phyloP scores from a whole-genome alignment of 2,797 vertebrate species.

The Apogon hyalosoma region DNA sequence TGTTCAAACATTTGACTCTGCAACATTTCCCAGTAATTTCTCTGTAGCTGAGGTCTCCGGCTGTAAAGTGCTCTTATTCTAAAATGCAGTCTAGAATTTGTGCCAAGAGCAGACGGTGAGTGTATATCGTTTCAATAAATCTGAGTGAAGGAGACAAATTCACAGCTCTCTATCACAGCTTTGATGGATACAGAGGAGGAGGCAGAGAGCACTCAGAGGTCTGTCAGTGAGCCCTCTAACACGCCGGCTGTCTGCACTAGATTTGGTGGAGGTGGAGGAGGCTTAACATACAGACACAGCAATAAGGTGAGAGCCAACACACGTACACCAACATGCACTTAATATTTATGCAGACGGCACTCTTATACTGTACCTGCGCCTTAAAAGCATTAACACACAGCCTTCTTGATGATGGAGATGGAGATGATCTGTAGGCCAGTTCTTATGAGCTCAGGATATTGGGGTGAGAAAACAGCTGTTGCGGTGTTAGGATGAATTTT shows the following conservation, averaged over 20 bases:
- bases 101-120: constrained; percentile 48
- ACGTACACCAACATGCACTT: too few relatives aligned
- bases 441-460: too few relatives aligned
- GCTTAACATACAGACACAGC: constrained; percentile 21
- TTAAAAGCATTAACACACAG: too few relatives aligned
- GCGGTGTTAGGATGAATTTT: too few relatives aligned
- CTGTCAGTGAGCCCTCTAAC: constrained; percentile 57
- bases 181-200: constrained; percentile 64
- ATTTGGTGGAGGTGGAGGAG: constrained; percentile 30
- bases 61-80: constrained; percentile 50
- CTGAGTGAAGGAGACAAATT: constrained; percentile 66
- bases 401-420: too few relatives aligned
- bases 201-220: constrained; percentile 59
- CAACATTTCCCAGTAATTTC: constrained; percentile 34
- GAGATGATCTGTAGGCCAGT: too few relatives aligned
- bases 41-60: constrained; percentile 17
- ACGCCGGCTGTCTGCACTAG: constrained; percentile 52
- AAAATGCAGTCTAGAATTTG: constrained; percentile 49
- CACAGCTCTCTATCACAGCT: constrained; percentile 55
- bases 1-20: constrained; percentile 20
- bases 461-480: too few relatives aligned
- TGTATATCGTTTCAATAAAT: constrained; percentile 77
- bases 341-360: too few relatives aligned
- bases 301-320: not conserved
- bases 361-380: too few relatives aligned